Evolutionary conservation across 2,113 vertebrate genomes (phyloP), one percentile per base, ranked within the genome.

Genomic region (Dascyllus trimaculatus): DNA sequence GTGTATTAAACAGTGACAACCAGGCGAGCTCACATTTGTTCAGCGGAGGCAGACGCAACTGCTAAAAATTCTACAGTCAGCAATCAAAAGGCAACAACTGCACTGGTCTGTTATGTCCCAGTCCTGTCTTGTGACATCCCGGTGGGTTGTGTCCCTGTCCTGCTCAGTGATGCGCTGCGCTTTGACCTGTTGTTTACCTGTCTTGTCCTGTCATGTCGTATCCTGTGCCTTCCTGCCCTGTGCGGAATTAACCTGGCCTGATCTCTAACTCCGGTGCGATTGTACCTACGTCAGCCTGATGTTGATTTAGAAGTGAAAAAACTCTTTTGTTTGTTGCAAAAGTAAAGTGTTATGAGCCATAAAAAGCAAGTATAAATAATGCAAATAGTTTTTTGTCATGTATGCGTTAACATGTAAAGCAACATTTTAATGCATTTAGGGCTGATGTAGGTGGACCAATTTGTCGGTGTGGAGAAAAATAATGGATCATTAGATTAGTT

Each of bases 1-100:
- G 25, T 25, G 35, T 24, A 11, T 21, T 49, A 24, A 72, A 54
- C 68, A 57, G 71, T 10, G 24, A 65, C 64, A 80, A 72, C 22
- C 13, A 18, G 26, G 15, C 14, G 3, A 43, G 43, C 69, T 79
- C 56, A 4, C 45, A 32, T 80, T 75, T 62, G 68, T 64, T 66
- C 61, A 65, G 52, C 26, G 29, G 38, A 60, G 32, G 68, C 1
- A 17, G 52, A n/a, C 38, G 15, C 11, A 29, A 2, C 24, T 59
- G 69, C 80, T 66, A 70, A 62, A 71, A 81, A 75, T 61, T 45
- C 4, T 60, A 54, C 3, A 0, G 75, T 78, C 82, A 80, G 53
- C 71, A 60, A 59, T 48, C 40, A 70, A 6, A n/a, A 43, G 17
- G 46, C 32, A 57, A 64, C 60, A 49, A 14, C 9, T 38, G 15